Evolutionary conservation across 1,140 invertebrate genomes (phyloP), one percentile per base, ranked within the genome.

Genomic region (Drosophila tristis): DNA sequence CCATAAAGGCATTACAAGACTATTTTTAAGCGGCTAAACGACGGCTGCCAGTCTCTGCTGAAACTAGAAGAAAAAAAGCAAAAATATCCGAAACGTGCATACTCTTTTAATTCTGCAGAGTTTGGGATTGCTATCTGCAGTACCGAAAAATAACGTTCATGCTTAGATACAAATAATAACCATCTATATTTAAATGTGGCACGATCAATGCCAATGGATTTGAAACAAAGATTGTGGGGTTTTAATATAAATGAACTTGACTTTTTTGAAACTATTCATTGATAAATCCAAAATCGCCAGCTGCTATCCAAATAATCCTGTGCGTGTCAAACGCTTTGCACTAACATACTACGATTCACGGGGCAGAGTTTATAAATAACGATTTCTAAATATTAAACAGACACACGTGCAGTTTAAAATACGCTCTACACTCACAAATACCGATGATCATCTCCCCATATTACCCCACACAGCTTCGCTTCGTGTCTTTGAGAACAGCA

Each of bases 361-460:
- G 42, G 50, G 39, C 71, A 48, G 47, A 55, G 54, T 50, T 73
- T 78, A 78, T 64, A 71, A 76, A 78, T 77, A 76, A 47, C 50
- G 3, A 54, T 77, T 57, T 63, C 63, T 77, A 57, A 68, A 77
- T 77, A 77, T 77, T 77, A 56, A 75, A 77, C 74, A 39, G 57
- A 77, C 66, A 78, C 74, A 78, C 74, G 74, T 78, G 74, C 59
- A 77, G 47, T 70, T 62, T 57, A 26, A 77, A 77, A 76, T 74
- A 61, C 26, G 66, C 53, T 70, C 20, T 72, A 48, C 55, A 59
- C 68, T 72, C 67, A 59, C 67, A 50, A 48, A 26, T 26, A 47
- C 11, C 31, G 43, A 54, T 50, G 51, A 48, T 64, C 70, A 48
- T 64, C 70, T 68, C 66, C 63, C 42, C 50, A 75, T 39, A 75